Evolutionary conservation across 2,888 invertebrate species (phyloP).

Genomic region (Cheilosia soror): DNA sequence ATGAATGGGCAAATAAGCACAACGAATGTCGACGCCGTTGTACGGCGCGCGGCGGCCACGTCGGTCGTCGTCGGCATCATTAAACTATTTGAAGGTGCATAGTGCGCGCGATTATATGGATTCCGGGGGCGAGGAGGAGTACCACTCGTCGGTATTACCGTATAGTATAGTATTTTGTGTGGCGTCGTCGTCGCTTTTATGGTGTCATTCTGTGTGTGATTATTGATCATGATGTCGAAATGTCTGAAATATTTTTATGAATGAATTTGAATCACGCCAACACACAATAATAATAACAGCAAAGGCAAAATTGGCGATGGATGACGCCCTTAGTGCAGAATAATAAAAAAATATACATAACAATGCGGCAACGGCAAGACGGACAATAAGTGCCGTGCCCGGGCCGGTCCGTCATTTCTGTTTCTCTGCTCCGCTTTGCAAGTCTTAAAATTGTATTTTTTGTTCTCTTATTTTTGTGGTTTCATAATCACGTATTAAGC

Average conservation of each 20-base stretch:
- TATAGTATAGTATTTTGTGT: conserved; percentile 30
- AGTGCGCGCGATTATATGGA: conserved; percentile 37
- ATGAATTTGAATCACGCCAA: conserved; percentile 65
- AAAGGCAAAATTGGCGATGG: conserved; percentile 37
- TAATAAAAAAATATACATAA: conserved; percentile 13
- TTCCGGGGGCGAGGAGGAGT: conserved; percentile 1
- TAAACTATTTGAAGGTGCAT: conserved; percentile 54
- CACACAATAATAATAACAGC: conserved; percentile 38
- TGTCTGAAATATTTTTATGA: conserved; percentile 60
- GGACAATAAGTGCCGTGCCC: conserved; percentile 29
- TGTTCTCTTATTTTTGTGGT: conserved; percentile 46
- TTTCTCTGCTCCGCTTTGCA: conserved; percentile 16
- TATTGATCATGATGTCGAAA: conserved; percentile 38
- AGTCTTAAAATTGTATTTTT: conserved; percentile 52
- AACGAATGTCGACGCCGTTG: conserved; percentile 23
- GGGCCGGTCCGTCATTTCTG: conserved; percentile 43
- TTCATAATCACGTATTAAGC: conserved; percentile 56
- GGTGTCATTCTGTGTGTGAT: conserved; percentile 33
- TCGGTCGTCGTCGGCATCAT: conserved; percentile 45
- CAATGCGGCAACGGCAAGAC: conserved; percentile 31
- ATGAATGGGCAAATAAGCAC: conserved; percentile 63
- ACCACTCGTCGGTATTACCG: conserved; percentile 8
- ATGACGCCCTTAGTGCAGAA: conserved; percentile 19
- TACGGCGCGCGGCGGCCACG: conserved; percentile 42
- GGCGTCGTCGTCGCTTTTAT: conserved; percentile 7